Evolutionary conservation across 1,140 invertebrate species (phyloP).

Genomic region (Drosophila gunungcola): DNA sequence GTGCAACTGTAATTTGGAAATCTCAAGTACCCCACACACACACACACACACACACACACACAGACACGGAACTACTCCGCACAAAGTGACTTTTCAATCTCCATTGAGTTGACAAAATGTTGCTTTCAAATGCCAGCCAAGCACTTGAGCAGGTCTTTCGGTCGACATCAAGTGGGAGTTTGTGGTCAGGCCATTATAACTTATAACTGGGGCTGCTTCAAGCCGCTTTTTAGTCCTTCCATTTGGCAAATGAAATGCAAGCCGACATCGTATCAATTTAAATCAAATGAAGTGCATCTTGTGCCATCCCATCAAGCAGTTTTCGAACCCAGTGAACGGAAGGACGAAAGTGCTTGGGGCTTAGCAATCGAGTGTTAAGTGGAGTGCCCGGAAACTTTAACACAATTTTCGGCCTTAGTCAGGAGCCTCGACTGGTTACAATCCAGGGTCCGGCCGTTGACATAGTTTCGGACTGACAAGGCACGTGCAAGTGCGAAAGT

Average conservation of each 20-base stretch:
- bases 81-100: constrained; percentile 50
- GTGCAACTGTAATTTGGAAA: constrained; percentile 66
- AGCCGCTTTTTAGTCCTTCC: constrained; percentile 38
- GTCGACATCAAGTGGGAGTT: constrained; percentile 71
- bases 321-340: constrained; percentile 27
- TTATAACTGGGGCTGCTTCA: constrained; percentile 49
- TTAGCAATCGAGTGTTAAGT: constrained; percentile 68
- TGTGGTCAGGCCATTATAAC: constrained; percentile 82
- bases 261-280: constrained; percentile 78
- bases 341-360: constrained; percentile 33
- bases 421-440: constrained; percentile 4
- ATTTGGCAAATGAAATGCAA: constrained; percentile 77
- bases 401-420: constrained; percentile 48
- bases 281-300: constrained; percentile 81
- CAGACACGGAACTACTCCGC: constrained; percentile 2
- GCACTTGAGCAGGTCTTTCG: constrained; percentile 81
- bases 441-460: constrained; percentile 41
- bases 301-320: constrained; percentile 17
- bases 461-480: constrained; percentile 56
- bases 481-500: constrained; percentile 74
- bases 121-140: constrained; percentile 61
- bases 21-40: constrained; percentile 41
- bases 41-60: too few species aligned
- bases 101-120: constrained; percentile 71
- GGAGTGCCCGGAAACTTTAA: constrained; percentile 67